A percentile compares a stretch with the other conserved stretches of the same genome.
Evolutionary conservation across 37 sponge, comb jelly and placozoan genomes (phyloP).

Genomic region (Bolinopsis microptera): DNA sequence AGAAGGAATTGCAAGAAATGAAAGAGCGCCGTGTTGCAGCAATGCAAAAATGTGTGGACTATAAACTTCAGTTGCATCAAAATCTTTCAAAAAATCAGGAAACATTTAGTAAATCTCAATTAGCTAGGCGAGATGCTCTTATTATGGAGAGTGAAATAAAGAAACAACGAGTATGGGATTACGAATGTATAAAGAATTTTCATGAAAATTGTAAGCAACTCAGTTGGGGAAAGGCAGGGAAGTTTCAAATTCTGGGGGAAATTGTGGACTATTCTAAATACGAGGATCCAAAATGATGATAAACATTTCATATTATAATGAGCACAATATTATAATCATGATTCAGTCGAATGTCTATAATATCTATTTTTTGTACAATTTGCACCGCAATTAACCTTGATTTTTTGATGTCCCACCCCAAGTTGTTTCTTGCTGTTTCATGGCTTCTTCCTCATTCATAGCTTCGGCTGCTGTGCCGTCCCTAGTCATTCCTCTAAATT

Average conservation of each 20-base stretch:
- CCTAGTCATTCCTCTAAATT: not conserved
- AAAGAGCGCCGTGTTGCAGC: not conserved
- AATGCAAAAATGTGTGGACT: slow-evolving; percentile 25
- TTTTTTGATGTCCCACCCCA: not conserved
- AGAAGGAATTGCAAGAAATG: not conserved
- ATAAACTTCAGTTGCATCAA: not conserved
- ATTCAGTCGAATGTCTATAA: not conserved
- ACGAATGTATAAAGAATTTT: not conserved
- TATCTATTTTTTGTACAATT: not conserved
- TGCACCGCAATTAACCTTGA: too few relatives aligned
- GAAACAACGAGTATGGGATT: slow-evolving; percentile 9
- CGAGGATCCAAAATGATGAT: not conserved
- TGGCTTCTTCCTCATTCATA: not conserved
- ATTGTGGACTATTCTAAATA: not conserved
- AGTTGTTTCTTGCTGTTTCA: not conserved
- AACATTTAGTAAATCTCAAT: not conserved
- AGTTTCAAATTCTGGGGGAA: not conserved
- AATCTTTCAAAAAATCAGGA: not conserved
- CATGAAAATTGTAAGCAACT: not conserved
- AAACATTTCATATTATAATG: too few relatives aligned
- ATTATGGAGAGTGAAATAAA: slow-evolving; percentile 35
- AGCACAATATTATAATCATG: not conserved
- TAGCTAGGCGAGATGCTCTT: slow-evolving; percentile 48
- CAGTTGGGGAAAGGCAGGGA: not conserved
- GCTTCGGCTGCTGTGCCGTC: not conserved